Base-by-base conservation (phyloP, 2,797 vertebrate genomes). In the Sparidentex hasta region DNA sequence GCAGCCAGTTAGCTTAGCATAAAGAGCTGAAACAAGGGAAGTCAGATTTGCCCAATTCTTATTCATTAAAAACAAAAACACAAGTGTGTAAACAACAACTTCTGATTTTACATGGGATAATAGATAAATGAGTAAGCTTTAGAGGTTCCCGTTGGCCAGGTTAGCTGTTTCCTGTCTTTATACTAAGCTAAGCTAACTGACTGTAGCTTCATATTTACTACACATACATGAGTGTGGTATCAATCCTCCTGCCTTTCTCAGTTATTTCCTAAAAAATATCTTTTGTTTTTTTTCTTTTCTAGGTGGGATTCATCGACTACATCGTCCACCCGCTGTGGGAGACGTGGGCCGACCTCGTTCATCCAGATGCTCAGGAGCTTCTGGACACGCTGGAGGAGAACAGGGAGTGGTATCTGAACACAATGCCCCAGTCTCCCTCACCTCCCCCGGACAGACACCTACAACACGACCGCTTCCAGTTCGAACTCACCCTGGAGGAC, bases 271-370 rank as follows among this genome's bases (percentile, higher is more conserved):
- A 18, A 48, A 48, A n/a, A n/a, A n/a, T n/a, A n/a, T n/a, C n/a
- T n/a, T n/a, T n/a, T n/a, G n/a, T n/a, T n/a, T n/a, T 44, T 23
- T 12, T 54, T 63, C 11, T 50, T 38, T 48, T 61, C 6, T 83
- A 98, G 97, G 97, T 98, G 85, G 97, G 97, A 8, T 98, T 98
- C 93, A 98, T 98, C 0, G 97, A 98, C 93, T 98, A 98, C 89
- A 98, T 98, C 0, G 97, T 97, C 33, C 97, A 98, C 62, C 97
- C 97, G 0, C 93, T 98, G 63, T 98, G 97, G 97, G 97, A 98
- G 93, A 98, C 97, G 0, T 98, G 97, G 97, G 97, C 96, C 0
- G 97, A 98, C 90, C 94, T 98, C 88, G 97, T 98, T 27, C 97
- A 98, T 87, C 97, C 97, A 0, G 97, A 98, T 0, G 97, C 97